Evolutionary conservation across 2,113 vertebrate species (phyloP).

Genomic region (Numenius arquata): DNA sequence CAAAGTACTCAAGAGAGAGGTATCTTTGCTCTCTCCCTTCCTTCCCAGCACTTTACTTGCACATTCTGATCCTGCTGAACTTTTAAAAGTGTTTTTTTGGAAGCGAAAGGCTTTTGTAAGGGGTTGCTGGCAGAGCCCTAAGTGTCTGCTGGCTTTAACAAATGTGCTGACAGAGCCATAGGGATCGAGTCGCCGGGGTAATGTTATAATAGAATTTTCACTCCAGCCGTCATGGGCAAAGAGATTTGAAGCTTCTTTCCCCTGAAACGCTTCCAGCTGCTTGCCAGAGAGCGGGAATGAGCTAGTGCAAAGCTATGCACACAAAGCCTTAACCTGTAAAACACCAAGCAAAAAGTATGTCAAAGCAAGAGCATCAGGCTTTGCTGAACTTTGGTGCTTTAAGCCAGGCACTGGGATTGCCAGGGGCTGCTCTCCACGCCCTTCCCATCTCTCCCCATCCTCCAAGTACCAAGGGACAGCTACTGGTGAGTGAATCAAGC

Average conservation of each 20-base stretch:
- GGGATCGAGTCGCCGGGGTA: conserved; percentile 9
- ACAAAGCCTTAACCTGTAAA: background rate
- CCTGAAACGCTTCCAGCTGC: conserved; percentile 10
- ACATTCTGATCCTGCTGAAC: conserved; percentile 3
- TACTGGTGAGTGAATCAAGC: background rate
- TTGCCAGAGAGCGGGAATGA: background rate
- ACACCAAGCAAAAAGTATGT: background rate
- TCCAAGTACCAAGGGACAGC: background rate
- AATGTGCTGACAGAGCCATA: conserved; percentile 47
- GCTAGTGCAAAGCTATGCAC: background rate
- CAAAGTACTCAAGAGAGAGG: background rate
- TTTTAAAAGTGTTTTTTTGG: background rate
- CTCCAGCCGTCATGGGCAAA: background rate
- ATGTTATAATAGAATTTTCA: conserved; percentile 34
- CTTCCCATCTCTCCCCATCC: background rate
- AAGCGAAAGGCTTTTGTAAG: background rate
- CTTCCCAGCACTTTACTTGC: background rate
- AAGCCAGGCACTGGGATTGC: background rate
- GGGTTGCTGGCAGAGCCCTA: conserved; percentile 13
- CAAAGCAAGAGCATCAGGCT: background rate
- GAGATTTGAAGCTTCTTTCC: conserved; percentile 21
- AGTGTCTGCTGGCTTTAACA: background rate
- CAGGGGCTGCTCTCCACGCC: background rate
- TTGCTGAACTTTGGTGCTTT: background rate
- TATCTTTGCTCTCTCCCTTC: background rate